Percentiles rank a stretch among this genome's conserved stretches.
These are phyloP conservation scores for Idaea aversata DNA, from an alignment of 2,888 invertebrate species.

Conservation along the genomic window DNA sequence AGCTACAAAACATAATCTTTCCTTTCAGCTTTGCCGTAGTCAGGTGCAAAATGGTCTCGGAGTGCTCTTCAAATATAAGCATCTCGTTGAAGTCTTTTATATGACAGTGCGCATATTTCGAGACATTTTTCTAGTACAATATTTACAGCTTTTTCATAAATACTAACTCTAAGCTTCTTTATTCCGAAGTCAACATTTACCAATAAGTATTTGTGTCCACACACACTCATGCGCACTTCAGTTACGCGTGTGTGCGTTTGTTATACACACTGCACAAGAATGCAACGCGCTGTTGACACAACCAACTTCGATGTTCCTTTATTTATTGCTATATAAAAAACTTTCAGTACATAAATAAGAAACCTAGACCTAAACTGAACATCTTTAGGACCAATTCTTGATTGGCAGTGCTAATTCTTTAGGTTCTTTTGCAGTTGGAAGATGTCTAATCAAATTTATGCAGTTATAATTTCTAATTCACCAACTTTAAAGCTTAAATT, in stretches of 20 bases:
- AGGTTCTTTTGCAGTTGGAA: conserved; percentile 35
- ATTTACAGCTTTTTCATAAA: too few relatives aligned
- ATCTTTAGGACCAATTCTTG: conserved; percentile 16
- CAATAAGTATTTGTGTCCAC: conserved; percentile 75
- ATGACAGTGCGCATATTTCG: too few relatives aligned
- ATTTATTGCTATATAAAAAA: conserved; percentile 78
- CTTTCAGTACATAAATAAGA: conserved; percentile 34
- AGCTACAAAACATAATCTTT: too few relatives aligned
- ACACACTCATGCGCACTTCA: conserved; percentile 44
- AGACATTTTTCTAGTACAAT: too few relatives aligned
- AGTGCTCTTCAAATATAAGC: too few relatives aligned
- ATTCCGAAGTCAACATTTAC: conserved; percentile 74
- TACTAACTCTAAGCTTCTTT: conserved; percentile 25
- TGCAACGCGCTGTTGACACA: conserved; percentile 80
- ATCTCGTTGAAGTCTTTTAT: too few relatives aligned
- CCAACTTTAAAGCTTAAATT: conserved; percentile 34
- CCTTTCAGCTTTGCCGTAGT: too few relatives aligned
- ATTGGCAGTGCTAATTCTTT: conserved; percentile 27
- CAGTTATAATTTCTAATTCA: conserved; percentile 37
- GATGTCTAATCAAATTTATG: conserved; percentile 25
- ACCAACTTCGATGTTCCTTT: conserved; percentile 80
- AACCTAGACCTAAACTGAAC: conserved; percentile 29
- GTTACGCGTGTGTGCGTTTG: conserved; percentile 45
- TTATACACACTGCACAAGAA: conserved; percentile 74
- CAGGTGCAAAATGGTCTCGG: too few relatives aligned